Conservation (phyloP, 2,113 vertebrate species). For the Tragelaphus scriptus region DNA sequence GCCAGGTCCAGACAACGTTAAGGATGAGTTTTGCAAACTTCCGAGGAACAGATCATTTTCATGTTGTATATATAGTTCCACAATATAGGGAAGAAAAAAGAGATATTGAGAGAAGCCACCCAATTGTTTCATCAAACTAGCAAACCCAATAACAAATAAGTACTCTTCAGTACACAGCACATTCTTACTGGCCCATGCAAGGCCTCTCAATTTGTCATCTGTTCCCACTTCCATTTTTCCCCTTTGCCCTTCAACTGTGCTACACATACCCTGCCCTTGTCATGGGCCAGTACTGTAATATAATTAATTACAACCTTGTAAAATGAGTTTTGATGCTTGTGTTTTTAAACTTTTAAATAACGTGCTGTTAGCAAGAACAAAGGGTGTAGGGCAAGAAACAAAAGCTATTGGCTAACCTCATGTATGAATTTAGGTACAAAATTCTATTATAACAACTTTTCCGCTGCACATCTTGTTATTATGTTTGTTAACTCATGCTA, state of each 20-base stretch:
- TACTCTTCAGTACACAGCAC: background rate
- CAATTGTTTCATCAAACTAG: background rate
- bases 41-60: background rate
- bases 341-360: background rate
- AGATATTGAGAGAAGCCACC: background rate
- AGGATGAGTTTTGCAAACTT: background rate
- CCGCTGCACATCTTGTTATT: background rate
- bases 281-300: background rate
- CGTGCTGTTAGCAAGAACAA: background rate
- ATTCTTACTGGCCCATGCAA: background rate
- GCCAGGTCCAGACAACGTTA: background rate
- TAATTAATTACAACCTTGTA: background rate
- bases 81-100: background rate
- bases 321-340: background rate
- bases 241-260: background rate
- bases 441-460: background rate
- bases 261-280: accelerated
- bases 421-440: background rate
- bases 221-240: background rate
- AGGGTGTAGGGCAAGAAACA: background rate
- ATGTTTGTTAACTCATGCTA: background rate
- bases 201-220: background rate
- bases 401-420: background rate
- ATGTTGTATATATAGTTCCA: background rate
- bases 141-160: background rate